These are phyloP conservation scores for Drosophila anomalata DNA, from an alignment of 2,888 invertebrate species.

Conservation along the genomic window DNA sequence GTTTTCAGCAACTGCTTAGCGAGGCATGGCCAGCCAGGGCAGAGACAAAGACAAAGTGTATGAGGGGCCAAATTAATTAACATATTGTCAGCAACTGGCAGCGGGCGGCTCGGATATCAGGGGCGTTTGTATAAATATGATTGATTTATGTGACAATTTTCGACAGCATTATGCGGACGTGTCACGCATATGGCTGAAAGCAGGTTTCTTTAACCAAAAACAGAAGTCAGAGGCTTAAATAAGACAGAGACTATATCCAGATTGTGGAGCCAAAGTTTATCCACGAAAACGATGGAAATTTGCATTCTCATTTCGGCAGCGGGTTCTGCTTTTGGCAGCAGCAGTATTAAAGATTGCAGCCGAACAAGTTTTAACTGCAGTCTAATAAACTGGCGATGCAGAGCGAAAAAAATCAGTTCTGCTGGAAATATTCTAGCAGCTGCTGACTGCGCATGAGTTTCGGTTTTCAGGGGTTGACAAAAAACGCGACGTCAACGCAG, in stretches of 20 bases:
- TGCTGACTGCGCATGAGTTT: constrained; percentile 65
- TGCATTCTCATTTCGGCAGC: constrained; percentile 52
- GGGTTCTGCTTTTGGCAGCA: neutral
- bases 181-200: constrained; percentile 59
- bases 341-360: constrained; percentile 40
- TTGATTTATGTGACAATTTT: constrained; percentile 82
- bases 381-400: constrained; percentile 40
- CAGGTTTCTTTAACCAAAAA: constrained; percentile 17
- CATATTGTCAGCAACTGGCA: constrained; percentile 47
- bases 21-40: constrained; percentile 18
- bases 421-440: constrained; percentile 41
- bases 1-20: constrained; percentile 69
- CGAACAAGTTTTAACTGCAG: constrained; percentile 69
- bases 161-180: constrained; percentile 77
- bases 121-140: constrained; percentile 81
- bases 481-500: constrained; percentile 14
- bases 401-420: constrained; percentile 8
- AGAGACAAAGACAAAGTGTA: constrained; percentile 11
- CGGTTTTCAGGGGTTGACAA: constrained; percentile 28
- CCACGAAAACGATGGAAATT: constrained; percentile 34
- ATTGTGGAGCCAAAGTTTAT: neutral
- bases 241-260: neutral
- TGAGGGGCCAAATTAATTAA: constrained; percentile 32
- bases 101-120: constrained; percentile 62
- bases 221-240: constrained; percentile 12